Base-by-base conservation (phyloP, 1,140 invertebrate genomes). In the Lepidurus couesii region DNA sequence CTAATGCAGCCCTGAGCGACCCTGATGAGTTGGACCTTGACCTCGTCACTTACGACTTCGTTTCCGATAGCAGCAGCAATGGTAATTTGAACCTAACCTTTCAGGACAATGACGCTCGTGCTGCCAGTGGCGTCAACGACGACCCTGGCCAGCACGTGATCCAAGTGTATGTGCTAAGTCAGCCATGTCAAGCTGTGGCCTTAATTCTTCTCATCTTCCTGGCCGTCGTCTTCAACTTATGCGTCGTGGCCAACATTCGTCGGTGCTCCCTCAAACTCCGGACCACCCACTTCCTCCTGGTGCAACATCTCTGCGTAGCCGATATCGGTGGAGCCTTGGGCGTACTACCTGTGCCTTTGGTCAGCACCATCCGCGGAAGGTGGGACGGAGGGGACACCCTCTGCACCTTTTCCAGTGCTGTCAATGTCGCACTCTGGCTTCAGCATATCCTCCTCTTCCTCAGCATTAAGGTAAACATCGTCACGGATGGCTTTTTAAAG, bases 271-370 rank as follows among this genome's bases (percentile, higher is more conserved):
- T 84, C 42, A 84, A 84, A 78, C 77, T 83, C 44, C 79, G 81
- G 43, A 83, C 83, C 78, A 82, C 83, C 26, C 83, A 84, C 78
- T 84, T 84, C 75, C 81, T 83, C 5, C 83, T 84, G 43, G 83
- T 84, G 34, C 82, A 84, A 53, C 82, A 84, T 78, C 81, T 84
- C 34, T 84, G 83, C 79, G 82, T 84, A 78, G 81, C 82, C 24
- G 84, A 84, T 76, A 81, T 82, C 44, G 47, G 83, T 1, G 84
- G 84, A 7, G 83, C 83, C 9, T 73, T 82, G 10, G 78, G 82
- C 44, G 81, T 84, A 10, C 83, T 84, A 10, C 84, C 83, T 8
- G 80, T 84, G 42, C 83, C 83, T 21, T 77, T 84, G 74, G 80
- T 81, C 16, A 82, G 81, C 34, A 81, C 83, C 4, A 79, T 80